Evolutionary conservation across 2,797 vertebrate species (phyloP), one percentile per base, ranked within the genome.

Genomic region (Threskiornis aethiopicus): DNA sequence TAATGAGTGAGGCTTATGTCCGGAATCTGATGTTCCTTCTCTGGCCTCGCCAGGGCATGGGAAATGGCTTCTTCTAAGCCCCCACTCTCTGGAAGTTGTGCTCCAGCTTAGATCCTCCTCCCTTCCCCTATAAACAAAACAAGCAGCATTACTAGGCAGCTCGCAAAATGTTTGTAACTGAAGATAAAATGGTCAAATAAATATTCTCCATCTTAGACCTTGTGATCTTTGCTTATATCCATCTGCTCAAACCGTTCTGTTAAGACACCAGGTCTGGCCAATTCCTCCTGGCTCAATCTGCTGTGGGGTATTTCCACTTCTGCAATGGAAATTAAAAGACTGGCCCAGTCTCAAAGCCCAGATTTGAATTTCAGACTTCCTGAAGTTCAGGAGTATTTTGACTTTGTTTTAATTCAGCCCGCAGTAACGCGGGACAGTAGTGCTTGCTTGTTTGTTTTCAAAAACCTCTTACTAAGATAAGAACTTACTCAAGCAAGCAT

Each of bases 291-390:
- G 82, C 87, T 73, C 55, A 0, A 33, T 2, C 33, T 21, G 10
- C 24, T 16, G 29, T 51, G 28, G 42, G 24, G 49, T 49, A 78
- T 90, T 94, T 84, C 83, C 11, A 7, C 52, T 81, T 91, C 85
- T 84, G 90, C 86, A 65, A 72, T 62, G 69, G 70, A 92, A 96
- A 93, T 71, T 15, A 71, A 39, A 52, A 46, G 41, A 14, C 54
- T 12, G 35, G 82, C 79, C 76, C 41, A 7, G 41, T 26, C 49
- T 86, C 49, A 37, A 65, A 86, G 57, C 0, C 28, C 29, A 64
- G 79, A 90, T 96, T 88, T 90, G 65, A 87, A 94, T 96, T 69
- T 86, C 77, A 93, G 88, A 91, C 88, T 93, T 80, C 64, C 87
- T 70, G 54, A 76, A 85, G 35, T 25, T 80, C 13, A 8, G 67